phyloP scores from a whole-genome alignment of 2,797 vertebrate genomes.

The Distichodus sexfasciatus region DNA sequence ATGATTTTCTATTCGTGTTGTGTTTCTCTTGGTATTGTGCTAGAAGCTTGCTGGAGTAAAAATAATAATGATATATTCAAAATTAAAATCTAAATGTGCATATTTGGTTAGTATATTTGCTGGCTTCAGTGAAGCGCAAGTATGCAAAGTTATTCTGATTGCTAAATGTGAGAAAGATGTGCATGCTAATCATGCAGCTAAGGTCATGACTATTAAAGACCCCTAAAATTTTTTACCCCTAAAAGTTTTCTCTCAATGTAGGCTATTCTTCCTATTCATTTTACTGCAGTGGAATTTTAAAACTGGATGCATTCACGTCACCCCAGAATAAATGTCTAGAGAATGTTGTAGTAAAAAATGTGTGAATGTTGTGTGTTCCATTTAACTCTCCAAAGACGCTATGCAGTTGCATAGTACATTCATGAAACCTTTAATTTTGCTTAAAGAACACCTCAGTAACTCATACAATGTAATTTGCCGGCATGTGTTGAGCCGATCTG shows the following conservation, averaged over 20 bases:
- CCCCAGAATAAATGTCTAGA: background rate
- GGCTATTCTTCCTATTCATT: background rate
- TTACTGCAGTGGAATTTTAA: background rate
- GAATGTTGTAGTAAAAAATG: background rate
- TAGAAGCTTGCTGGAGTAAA: background rate
- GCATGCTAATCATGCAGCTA: slow-evolving; percentile 12
- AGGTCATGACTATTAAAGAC: slow-evolving; percentile 4
- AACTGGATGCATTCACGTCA: background rate
- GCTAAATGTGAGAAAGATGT: background rate
- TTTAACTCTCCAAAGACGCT: background rate
- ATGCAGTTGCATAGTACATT: background rate
- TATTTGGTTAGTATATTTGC: background rate
- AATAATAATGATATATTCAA: no score
- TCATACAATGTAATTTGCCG: slow-evolving; percentile 8
- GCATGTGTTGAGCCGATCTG: background rate
- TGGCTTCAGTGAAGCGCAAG: background rate
- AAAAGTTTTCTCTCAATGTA: background rate
- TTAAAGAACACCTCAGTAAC: background rate
- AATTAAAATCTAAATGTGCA: background rate
- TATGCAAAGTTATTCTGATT: slow-evolving; percentile 7
- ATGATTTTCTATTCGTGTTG: background rate
- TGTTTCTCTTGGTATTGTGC: background rate
- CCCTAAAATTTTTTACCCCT: no score
- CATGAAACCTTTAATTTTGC: background rate
- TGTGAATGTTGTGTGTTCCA: background rate